These are phyloP conservation scores for Crocidura indochinensis DNA, from an alignment of 2,797 vertebrate species.

Conservation along the genomic window DNA sequence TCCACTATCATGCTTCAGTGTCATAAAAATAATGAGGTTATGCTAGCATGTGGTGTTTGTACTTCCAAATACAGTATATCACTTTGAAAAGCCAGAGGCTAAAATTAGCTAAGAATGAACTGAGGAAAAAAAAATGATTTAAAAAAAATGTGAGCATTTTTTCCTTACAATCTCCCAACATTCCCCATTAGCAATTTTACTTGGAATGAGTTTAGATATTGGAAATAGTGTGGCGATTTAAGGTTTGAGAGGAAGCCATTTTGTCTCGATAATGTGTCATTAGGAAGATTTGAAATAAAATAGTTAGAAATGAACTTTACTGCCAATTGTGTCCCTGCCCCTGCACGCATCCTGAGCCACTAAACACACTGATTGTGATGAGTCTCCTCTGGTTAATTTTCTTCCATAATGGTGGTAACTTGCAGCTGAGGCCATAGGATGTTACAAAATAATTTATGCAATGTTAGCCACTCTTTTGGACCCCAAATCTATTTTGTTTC, in stretches of 20 bases:
- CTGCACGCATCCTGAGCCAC: slow-evolving; percentile 90
- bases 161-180: slow-evolving; percentile 74
- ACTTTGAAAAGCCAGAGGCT: slow-evolving; percentile 82
- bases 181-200: slow-evolving; percentile 43
- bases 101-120: slow-evolving; percentile 83
- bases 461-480: slow-evolving; percentile 91
- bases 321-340: slow-evolving; percentile 89
- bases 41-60: slow-evolving; percentile 74
- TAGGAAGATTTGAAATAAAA: slow-evolving; percentile 86
- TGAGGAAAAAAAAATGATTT: slow-evolving; percentile 45
- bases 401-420: slow-evolving; percentile 91
- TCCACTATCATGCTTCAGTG: slow-evolving; percentile 77
- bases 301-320: slow-evolving; percentile 89
- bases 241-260: slow-evolving; percentile 84
- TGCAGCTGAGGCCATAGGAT: slow-evolving; percentile 93
- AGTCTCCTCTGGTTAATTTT: slow-evolving; percentile 93
- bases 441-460: slow-evolving; percentile 93
- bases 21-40: slow-evolving; percentile 84
- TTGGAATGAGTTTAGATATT: slow-evolving; percentile 26
- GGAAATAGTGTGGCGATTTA: slow-evolving; percentile 69
- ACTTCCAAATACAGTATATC: slow-evolving; percentile 68
- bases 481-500: slow-evolving; percentile 88
- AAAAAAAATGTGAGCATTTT: slow-evolving; percentile 62
- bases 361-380: slow-evolving; percentile 92
- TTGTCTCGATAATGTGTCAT: slow-evolving; percentile 84